These are phyloP conservation scores for Chloroceryle aenea DNA, from an alignment of 2,113 vertebrate genomes.

Conservation along the genomic window DNA sequence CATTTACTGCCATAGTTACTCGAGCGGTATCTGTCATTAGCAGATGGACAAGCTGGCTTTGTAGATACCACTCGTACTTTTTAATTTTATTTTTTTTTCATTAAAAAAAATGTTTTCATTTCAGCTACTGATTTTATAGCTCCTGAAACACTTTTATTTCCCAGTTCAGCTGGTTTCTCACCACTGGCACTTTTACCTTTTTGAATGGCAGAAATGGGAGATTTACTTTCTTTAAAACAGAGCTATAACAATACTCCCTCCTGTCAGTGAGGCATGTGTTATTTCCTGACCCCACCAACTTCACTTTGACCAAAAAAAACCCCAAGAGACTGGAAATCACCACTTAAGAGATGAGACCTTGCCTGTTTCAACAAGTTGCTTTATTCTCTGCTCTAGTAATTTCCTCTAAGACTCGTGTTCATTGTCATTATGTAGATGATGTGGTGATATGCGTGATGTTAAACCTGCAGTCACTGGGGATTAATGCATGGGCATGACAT, in stretches of 20 bases:
- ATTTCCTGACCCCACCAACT: slow-evolving; percentile 39
- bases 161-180: neutral
- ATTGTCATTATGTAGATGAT: slow-evolving; percentile 20
- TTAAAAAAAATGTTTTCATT: neutral
- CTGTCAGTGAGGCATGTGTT: neutral
- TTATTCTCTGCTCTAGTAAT: slow-evolving; percentile 22
- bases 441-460: slow-evolving; percentile 19
- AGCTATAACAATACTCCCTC: neutral
- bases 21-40: accelerated
- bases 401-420: neutral
- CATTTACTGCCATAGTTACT: neutral
- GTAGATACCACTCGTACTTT: neutral
- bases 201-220: neutral
- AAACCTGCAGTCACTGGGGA: slow-evolving; percentile 65
- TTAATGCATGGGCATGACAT: slow-evolving; percentile 71
- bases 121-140: neutral
- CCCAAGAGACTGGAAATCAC: neutral
- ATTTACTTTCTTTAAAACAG: neutral
- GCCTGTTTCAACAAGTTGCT: slow-evolving; percentile 61
- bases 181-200: neutral
- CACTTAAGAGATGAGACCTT: neutral
- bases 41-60: neutral
- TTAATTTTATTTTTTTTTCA: accelerated
- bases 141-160: neutral
- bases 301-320: neutral